Percentiles rank a stretch among this genome's conserved stretches.
Evolutionary conservation across 2,888 invertebrate species (phyloP).

Genomic region (Drosophila nr. fundita): DNA sequence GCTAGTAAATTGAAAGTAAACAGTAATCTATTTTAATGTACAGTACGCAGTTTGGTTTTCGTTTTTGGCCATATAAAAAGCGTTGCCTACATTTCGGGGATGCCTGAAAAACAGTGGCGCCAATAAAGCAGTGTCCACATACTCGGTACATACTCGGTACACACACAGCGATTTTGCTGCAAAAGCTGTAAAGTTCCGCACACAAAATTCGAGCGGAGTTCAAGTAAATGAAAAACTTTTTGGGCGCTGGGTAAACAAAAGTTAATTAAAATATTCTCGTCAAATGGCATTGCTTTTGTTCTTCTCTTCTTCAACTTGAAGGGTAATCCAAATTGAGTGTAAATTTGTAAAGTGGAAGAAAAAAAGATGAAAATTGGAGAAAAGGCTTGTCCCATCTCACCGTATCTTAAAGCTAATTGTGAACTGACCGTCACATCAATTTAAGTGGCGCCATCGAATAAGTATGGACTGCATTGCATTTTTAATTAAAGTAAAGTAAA

Average conservation of each 20-base stretch:
- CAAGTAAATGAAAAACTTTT: conserved; percentile 57
- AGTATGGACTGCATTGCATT: conserved; percentile 46
- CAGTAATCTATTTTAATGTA: conserved; percentile 75
- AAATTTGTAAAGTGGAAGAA: not conserved
- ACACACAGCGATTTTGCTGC: conserved; percentile 28
- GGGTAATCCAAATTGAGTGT: conserved; percentile 18
- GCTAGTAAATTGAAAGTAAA: conserved; percentile 74
- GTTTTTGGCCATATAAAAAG: conserved; percentile 36
- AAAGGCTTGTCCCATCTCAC: conserved; percentile 7
- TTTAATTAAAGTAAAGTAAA: conserved; percentile 41
- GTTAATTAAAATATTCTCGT: conserved; percentile 74
- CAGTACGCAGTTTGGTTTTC: conserved; percentile 18
- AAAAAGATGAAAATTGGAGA: not conserved
- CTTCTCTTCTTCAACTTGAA: conserved; percentile 11
- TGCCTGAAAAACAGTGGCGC: conserved; percentile 4
- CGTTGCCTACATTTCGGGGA: conserved; percentile 31
- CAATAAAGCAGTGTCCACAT: conserved; percentile 27
- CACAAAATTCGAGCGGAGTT: conserved; percentile 26
- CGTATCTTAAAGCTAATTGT: conserved; percentile 18
- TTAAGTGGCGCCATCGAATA: conserved; percentile 11
- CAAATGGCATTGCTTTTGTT: conserved; percentile 15
- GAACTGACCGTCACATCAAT: conserved; percentile 32
- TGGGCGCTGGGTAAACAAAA: conserved; percentile 64
- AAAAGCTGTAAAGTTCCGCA: conserved; percentile 32
- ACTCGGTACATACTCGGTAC: not conserved